These are phyloP conservation scores for Papilio protenor DNA, from an alignment of 2,888 invertebrate genomes.

Conservation along the genomic window DNA sequence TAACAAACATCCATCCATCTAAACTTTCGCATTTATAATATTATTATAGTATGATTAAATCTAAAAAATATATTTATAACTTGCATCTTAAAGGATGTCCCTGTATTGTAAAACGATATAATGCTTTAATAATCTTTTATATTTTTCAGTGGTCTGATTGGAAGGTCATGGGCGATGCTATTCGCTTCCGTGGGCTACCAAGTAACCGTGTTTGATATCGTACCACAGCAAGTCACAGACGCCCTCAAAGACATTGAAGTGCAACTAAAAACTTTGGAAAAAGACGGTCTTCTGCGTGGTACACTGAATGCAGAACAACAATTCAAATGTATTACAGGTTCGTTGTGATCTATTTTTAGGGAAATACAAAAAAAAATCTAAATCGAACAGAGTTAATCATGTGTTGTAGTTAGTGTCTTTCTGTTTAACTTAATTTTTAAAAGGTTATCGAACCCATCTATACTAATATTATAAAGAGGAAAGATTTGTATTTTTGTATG, in stretches of 20 bases:
- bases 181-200: constrained; percentile 96
- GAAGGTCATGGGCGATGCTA: constrained; percentile 98
- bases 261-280: constrained; percentile 89
- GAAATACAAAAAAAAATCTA: background rate
- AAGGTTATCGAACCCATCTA: background rate
- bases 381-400: no score
- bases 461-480: no score
- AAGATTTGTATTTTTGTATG: no score
- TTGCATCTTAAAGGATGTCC: no score
- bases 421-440: background rate
- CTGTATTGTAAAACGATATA: no score
- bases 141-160: constrained; percentile 94
- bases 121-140: background rate
- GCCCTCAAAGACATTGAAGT: constrained; percentile 90
- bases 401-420: no score
- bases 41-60: no score
- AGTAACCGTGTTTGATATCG: constrained; percentile 93
- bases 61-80: no score
- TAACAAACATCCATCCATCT: no score
- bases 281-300: constrained; percentile 90
- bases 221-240: constrained; percentile 88
- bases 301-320: constrained; percentile 90
- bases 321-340: constrained; percentile 90
- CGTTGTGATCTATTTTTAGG: constrained; percentile 29
- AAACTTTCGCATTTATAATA: no score